Percentiles rank a stretch among this genome's conserved stretches.
Conservation (phyloP, 1,140 invertebrate species). For the Sesamia nonagrioides region DNA sequence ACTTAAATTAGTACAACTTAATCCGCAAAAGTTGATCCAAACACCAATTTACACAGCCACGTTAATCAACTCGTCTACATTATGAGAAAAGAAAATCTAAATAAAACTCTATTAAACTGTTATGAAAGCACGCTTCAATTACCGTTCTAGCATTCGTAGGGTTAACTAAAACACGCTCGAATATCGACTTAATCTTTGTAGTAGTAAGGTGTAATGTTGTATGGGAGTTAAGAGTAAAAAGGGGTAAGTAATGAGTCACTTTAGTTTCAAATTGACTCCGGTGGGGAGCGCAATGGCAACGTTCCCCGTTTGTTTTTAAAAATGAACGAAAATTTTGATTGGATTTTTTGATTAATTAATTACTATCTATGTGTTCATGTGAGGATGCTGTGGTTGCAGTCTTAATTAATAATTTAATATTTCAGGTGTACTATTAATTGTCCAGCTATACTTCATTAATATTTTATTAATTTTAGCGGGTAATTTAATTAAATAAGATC, state of each 20-base stretch:
- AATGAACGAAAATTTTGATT: conserved; percentile 69
- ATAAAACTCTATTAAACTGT: conserved; percentile 60
- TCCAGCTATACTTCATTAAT: not conserved
- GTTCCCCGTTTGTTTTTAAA: conserved; percentile 64
- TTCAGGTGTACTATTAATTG: not conserved
- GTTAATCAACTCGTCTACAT: conserved; percentile 39
- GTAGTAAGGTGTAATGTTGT: conserved; percentile 43
- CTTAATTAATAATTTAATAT: conserved; percentile 30
- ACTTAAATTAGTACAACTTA: no score
- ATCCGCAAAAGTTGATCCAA: conserved; percentile 17
- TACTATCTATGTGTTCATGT: not conserved
- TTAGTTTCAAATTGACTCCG: conserved; percentile 49
- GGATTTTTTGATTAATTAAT: conserved; percentile 67
- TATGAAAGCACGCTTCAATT: conserved; percentile 54
- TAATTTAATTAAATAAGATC: not conserved
- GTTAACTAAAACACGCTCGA: not conserved
- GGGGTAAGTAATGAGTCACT: conserved; percentile 49
- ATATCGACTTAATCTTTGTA: not conserved
- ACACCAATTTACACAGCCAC: conserved; percentile 17
- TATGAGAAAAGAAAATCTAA: conserved; percentile 40
- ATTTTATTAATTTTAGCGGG: not conserved
- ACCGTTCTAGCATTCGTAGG: conserved; percentile 28
- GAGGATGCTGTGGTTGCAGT: conserved; percentile 35
- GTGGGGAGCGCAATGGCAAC: conserved; percentile 50
- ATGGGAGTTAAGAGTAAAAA: conserved; percentile 16